Evolutionary conservation across 2,888 invertebrate species (phyloP).

Genomic region (Hyppa rectilinea): DNA sequence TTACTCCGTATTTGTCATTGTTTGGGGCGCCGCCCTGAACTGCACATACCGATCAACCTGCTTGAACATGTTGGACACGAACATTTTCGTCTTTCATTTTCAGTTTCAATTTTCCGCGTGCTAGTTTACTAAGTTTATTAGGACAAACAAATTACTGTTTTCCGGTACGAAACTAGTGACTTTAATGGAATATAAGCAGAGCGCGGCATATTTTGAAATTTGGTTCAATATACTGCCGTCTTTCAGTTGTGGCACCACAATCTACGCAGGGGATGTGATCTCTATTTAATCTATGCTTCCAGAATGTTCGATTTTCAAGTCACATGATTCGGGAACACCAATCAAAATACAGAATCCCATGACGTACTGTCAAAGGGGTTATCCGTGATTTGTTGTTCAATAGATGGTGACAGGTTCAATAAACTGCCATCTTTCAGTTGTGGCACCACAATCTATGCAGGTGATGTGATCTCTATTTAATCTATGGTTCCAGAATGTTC

Average conservation of each 20-base stretch:
- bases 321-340: conserved; percentile 4
- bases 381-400: conserved; percentile 17
- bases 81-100: background rate
- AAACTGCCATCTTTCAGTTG: background rate
- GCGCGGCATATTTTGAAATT: background rate
- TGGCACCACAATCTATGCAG: conserved; percentile 24
- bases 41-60: background rate
- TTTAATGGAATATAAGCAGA: background rate
- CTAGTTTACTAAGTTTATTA: background rate
- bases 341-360: conserved; percentile 7
- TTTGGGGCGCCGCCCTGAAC: background rate
- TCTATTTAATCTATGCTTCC: background rate
- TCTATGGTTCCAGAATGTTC: background rate
- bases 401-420: background rate
- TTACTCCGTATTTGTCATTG: background rate
- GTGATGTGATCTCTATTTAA: background rate
- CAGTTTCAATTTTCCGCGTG: background rate
- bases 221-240: background rate
- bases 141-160: background rate
- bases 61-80: background rate
- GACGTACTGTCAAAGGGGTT: background rate
- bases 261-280: conserved; percentile 4
- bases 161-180: background rate
- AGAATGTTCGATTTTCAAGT: background rate
- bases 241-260: conserved; percentile 14